These are phyloP conservation scores for Rhabdomys dilectus DNA, from an alignment of 2,113 vertebrate genomes.

Conservation along the genomic window DNA sequence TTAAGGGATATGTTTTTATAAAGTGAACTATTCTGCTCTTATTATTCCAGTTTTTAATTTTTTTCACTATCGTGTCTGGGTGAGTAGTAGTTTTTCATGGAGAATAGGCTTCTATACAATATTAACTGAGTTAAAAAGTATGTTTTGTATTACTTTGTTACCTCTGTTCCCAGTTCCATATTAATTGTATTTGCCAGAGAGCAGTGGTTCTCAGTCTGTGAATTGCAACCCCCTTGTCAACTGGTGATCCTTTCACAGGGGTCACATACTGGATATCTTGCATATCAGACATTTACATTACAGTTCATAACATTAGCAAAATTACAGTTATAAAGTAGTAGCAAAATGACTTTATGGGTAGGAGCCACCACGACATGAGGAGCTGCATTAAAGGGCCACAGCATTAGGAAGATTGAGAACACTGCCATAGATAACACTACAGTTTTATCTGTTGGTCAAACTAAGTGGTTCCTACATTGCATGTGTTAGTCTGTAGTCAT, in stretches of 20 bases:
- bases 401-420: not conserved
- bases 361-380: not conserved
- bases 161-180: conserved; percentile 3
- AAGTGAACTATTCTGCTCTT: not conserved
- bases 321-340: not conserved
- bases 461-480: not conserved
- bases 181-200: conserved; percentile 11
- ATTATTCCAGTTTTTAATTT: conserved; percentile 47
- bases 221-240: not conserved
- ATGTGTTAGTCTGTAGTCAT: not conserved
- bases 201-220: not conserved
- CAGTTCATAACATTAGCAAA: not conserved
- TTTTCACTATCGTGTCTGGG: conserved; percentile 40
- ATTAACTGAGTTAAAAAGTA: conserved; percentile 40
- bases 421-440: not conserved
- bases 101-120: not conserved
- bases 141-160: conserved; percentile 36
- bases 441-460: conserved; percentile 9
- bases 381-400: not conserved
- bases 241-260: not conserved
- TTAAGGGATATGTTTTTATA: conserved; percentile 20
- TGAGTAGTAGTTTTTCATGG: not conserved
- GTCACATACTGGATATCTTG: not conserved
- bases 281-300: not conserved
- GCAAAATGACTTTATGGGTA: not conserved